Percentiles rank a stretch among this genome's conserved stretches.
phyloP scores from a whole-genome alignment of 2,888 invertebrate genomes.

The Unio pictorum region DNA sequence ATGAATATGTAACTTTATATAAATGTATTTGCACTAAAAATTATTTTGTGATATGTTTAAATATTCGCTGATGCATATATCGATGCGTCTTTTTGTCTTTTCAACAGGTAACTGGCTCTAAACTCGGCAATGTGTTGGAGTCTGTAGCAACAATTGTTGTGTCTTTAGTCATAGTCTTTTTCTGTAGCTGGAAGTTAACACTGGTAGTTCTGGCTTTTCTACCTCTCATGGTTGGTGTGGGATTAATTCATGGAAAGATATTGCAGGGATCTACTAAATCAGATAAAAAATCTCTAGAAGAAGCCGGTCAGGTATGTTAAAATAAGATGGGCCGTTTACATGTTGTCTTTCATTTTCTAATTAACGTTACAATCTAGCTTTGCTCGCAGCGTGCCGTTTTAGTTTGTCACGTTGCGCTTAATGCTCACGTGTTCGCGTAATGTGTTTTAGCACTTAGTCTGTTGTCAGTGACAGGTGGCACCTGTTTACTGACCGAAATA shows the following conservation, averaged over 20 bases:
- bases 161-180: conserved; percentile 70
- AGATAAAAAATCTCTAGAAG: conserved; percentile 73
- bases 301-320: conserved; percentile 74
- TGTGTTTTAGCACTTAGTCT: too few species aligned
- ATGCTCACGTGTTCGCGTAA: not conserved
- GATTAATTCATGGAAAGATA: conserved; percentile 53
- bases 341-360: not conserved
- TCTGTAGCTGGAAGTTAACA: conserved; percentile 72
- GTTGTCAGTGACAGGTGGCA: too few species aligned
- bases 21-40: too few species aligned
- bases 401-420: not conserved
- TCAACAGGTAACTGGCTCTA: conserved; percentile 71
- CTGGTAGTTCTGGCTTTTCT: conserved; percentile 69
- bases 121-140: conserved; percentile 70
- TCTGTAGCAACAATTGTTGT: conserved; percentile 66
- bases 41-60: too few species aligned
- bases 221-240: conserved; percentile 70
- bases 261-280: conserved; percentile 49
- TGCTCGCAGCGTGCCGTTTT: not conserved
- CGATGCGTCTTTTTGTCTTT: not conserved
- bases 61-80: too few species aligned
- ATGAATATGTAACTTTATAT: too few species aligned
- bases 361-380: not conserved
- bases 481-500: too few species aligned
- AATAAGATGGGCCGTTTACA: not conserved